Conservation (phyloP, 37 sponge, comb jelly and placozoan species). For the Beroe ovata region DNA sequence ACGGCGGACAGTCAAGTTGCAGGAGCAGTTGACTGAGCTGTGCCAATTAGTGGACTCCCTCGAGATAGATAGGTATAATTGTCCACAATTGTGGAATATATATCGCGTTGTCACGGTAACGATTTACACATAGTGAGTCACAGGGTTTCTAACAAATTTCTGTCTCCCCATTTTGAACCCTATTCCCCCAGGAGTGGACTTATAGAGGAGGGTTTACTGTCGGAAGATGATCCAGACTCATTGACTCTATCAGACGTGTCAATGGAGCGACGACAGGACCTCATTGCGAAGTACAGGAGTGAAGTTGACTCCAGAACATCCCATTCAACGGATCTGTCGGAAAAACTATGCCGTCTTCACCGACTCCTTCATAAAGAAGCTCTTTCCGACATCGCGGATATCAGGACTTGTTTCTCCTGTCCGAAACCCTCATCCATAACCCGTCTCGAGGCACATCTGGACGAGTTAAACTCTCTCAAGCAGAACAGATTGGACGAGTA, state of each 20-base stretch:
- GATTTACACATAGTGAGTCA: no score
- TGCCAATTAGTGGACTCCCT: slow-evolving; percentile 8
- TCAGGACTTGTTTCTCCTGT: background rate
- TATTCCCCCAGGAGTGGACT: background rate
- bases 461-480: background rate
- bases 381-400: background rate
- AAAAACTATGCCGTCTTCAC: background rate
- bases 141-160: no score
- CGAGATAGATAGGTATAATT: slow-evolving; percentile 61
- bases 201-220: slow-evolving; percentile 51
- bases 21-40: slow-evolving; percentile 9
- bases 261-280: background rate
- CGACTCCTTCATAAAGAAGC: background rate
- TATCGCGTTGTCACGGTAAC: no score
- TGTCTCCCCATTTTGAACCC: no score
- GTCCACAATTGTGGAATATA: no score
- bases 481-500: slow-evolving; percentile 28
- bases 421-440: slow-evolving; percentile 42
- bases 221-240: slow-evolving; percentile 26
- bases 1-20: background rate
- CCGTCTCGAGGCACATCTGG: background rate
- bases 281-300: slow-evolving; percentile 37
- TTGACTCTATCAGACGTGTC: slow-evolving; percentile 16
- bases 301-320: slow-evolving; percentile 14
- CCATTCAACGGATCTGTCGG: background rate